phyloP scores from a whole-genome alignment of 1,140 invertebrate species.

The Odontomachus brunneus region DNA sequence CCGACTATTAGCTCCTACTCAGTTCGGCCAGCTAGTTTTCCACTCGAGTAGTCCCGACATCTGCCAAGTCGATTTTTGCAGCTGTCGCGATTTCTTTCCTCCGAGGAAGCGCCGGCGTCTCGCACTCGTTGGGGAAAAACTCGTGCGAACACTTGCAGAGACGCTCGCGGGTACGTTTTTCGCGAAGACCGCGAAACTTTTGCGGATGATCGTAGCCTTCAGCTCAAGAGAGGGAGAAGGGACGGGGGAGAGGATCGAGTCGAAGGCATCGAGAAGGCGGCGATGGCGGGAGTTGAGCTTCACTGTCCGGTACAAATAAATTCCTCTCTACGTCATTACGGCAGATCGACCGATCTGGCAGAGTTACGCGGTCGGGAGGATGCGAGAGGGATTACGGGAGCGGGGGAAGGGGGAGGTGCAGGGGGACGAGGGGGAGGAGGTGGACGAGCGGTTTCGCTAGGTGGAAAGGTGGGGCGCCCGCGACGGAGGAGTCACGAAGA shows the following conservation, averaged over 20 bases:
- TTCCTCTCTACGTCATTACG: conserved; percentile 60
- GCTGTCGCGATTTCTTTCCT: too few relatives aligned
- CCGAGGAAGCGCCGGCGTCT: too few relatives aligned
- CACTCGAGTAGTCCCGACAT: background rate
- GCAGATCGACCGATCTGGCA: conserved; percentile 59
- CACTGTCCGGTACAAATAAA: conserved; percentile 66
- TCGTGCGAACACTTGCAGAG: too few relatives aligned
- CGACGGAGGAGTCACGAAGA: conserved; percentile 23
- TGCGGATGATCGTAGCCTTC: too few relatives aligned
- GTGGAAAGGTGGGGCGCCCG: background rate
- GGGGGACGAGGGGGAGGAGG: background rate
- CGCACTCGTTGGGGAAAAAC: too few relatives aligned
- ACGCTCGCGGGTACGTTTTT: too few relatives aligned
- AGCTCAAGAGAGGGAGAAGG: too few relatives aligned
- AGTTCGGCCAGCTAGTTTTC: too few relatives aligned
- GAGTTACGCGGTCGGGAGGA: conserved; percentile 31
- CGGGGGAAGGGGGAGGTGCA: background rate
- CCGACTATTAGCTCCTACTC: too few relatives aligned
- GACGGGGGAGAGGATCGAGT: background rate
- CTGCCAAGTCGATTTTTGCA: background rate
- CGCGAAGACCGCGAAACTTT: too few relatives aligned
- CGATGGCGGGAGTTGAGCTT: conserved; percentile 35
- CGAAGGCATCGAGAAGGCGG: background rate
- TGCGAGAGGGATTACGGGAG: conserved; percentile 15
- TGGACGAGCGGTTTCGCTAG: conserved; percentile 25